A percentile compares a stretch with the other conserved stretches of the same genome.
Conservation (phyloP, 2,113 vertebrate species). For the Psettodes erumei region DNA sequence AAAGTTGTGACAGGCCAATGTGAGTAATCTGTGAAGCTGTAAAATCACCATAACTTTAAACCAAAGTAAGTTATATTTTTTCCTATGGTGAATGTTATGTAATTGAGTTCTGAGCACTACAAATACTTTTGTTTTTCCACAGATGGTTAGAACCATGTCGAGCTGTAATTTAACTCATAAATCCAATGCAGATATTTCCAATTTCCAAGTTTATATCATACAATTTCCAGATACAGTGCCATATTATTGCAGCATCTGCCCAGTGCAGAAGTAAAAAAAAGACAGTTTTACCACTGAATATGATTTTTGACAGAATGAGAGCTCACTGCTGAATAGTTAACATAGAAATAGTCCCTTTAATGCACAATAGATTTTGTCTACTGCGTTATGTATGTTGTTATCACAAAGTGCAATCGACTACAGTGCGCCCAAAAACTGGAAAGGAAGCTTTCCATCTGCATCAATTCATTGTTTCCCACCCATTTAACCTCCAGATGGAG, state of each 20-base stretch:
- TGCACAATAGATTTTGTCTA: neutral
- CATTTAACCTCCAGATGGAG: slow-evolving; percentile 9
- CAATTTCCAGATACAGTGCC: neutral
- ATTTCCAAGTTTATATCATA: neutral
- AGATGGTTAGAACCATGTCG: neutral
- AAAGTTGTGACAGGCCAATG: neutral
- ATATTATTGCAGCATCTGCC: neutral
- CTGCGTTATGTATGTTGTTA: neutral
- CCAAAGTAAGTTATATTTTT: neutral
- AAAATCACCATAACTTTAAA: too few relatives aligned
- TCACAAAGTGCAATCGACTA: neutral
- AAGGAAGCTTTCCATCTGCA: neutral
- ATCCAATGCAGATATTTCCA: neutral
- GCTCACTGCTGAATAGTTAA: too few relatives aligned
- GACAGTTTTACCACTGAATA: neutral
- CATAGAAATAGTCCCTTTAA: neutral
- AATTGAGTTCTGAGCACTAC: neutral
- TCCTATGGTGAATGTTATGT: neutral
- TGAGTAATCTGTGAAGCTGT: neutral
- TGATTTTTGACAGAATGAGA: neutral
- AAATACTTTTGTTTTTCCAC: neutral
- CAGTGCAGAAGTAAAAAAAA: neutral
- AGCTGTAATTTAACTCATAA: neutral
- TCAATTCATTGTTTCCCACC: neutral
- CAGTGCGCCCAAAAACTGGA: neutral